A percentile compares a stretch with the other conserved stretches of the same genome.
Evolutionary conservation across 2,113 vertebrate species (phyloP).

Genomic region (Pterocles orientalis): DNA sequence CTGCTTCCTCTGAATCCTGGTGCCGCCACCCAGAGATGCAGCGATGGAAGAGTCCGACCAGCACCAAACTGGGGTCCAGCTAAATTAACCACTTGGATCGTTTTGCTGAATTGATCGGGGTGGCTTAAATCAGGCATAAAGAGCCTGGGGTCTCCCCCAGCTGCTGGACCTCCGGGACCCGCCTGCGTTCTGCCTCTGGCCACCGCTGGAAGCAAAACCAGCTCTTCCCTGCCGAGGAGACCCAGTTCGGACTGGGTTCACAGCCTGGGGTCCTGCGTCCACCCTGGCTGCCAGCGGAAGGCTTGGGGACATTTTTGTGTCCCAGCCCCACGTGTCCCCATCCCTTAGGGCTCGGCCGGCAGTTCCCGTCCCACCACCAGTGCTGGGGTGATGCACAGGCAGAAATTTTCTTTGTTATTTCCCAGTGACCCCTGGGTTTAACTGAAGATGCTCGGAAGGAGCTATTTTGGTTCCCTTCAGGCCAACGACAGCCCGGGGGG

Average conservation of each 20-base stretch:
- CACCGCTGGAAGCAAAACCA: background rate
- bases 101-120: background rate
- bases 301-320: fast-evolving
- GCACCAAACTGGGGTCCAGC: too few relatives aligned
- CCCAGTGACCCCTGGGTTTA: fast-evolving
- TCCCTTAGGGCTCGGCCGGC: background rate
- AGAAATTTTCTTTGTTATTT: background rate
- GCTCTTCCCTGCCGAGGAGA: fast-evolving
- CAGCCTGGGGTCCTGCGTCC: background rate
- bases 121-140: background rate
- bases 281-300: background rate
- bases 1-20: background rate
- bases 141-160: fast-evolving
- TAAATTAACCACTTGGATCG: background rate
- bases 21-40: background rate
- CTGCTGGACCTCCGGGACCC: background rate
- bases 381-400: background rate
- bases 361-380: fast-evolving
- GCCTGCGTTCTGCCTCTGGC: background rate
- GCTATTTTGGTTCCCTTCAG: background rate
- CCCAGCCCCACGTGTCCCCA: background rate
- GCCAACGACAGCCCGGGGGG: fast-evolving
- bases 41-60: fast-evolving
- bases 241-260: too few relatives aligned
- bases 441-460: background rate